These are phyloP conservation scores for Chitala chitala DNA, from an alignment of 2,113 vertebrate genomes.

Conservation along the genomic window DNA sequence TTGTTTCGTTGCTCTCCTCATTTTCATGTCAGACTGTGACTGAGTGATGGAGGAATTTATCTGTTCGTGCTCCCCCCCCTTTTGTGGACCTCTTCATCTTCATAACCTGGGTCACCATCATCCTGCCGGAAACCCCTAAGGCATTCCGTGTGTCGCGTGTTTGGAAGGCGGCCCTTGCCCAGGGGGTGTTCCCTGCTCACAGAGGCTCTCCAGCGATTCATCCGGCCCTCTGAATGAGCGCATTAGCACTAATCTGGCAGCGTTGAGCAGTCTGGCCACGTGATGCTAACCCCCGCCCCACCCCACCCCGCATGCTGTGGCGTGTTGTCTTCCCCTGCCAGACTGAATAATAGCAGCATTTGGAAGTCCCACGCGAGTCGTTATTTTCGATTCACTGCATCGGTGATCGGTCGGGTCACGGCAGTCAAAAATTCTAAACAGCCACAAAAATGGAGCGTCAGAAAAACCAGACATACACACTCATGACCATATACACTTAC, in stretches of 20 bases:
- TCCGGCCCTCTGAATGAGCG: background rate
- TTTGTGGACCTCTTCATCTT: background rate
- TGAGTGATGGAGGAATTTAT: background rate
- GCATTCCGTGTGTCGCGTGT: too few relatives aligned
- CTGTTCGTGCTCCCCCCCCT: background rate
- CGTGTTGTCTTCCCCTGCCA: slow-evolving; percentile 9
- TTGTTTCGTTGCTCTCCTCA: background rate
- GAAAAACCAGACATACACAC: too few relatives aligned
- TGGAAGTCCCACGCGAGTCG: slow-evolving; percentile 24
- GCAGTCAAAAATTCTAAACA: slow-evolving; percentile 22
- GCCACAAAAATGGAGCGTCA: too few relatives aligned
- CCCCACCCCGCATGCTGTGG: background rate
- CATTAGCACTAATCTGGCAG: slow-evolving; percentile 10
- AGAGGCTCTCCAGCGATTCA: background rate
- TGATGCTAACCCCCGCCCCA: background rate
- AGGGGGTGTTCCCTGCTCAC: background rate
- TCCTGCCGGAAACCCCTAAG: background rate
- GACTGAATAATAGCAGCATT: slow-evolving; percentile 27
- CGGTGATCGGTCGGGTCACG: slow-evolving; percentile 24
- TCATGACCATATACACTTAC: too few relatives aligned
- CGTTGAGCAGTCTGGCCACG: background rate
- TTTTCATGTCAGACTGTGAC: background rate
- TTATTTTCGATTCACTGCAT: slow-evolving; percentile 28
- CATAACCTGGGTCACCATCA: background rate
- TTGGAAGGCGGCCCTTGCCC: background rate